These are phyloP conservation scores for Pedicia rivosa DNA, from an alignment of 2,888 invertebrate species.

Conservation along the genomic window DNA sequence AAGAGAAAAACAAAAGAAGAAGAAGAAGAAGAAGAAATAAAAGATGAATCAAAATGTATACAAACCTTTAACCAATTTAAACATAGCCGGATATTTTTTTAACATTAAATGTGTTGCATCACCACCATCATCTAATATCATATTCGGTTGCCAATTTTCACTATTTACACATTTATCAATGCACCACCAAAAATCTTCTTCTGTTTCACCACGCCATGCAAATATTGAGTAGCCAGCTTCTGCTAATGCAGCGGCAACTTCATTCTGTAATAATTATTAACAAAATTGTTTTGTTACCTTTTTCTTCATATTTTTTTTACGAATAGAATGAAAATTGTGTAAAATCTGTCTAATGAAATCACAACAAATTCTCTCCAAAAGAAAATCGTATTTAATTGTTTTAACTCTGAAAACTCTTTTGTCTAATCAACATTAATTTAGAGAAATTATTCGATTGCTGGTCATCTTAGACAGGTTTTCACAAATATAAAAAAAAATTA, in stretches of 20 bases:
- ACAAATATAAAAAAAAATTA: too few species aligned
- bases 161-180: constrained; percentile 89
- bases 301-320: too few species aligned
- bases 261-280: constrained; percentile 47
- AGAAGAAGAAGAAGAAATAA: too few species aligned
- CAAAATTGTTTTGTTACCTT: neutral
- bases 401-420: too few species aligned
- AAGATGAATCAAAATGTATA: constrained; percentile 2
- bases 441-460: too few species aligned
- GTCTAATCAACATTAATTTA: too few species aligned
- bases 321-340: too few species aligned
- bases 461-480: too few species aligned
- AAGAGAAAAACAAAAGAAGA: too few species aligned
- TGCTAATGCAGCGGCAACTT: constrained; percentile 90
- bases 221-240: constrained; percentile 81
- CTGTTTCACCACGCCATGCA: constrained; percentile 94
- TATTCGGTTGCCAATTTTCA: constrained; percentile 92
- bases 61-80: constrained; percentile 65
- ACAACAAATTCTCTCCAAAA: too few species aligned
- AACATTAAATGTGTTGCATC: constrained; percentile 94
- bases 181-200: constrained; percentile 99
- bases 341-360: too few species aligned
- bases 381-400: too few species aligned
- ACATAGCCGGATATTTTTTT: constrained; percentile 86
- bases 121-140: constrained; percentile 95